These are phyloP conservation scores for Leptopterna dolabrata DNA, from an alignment of 2,888 invertebrate genomes.

Conservation along the genomic window DNA sequence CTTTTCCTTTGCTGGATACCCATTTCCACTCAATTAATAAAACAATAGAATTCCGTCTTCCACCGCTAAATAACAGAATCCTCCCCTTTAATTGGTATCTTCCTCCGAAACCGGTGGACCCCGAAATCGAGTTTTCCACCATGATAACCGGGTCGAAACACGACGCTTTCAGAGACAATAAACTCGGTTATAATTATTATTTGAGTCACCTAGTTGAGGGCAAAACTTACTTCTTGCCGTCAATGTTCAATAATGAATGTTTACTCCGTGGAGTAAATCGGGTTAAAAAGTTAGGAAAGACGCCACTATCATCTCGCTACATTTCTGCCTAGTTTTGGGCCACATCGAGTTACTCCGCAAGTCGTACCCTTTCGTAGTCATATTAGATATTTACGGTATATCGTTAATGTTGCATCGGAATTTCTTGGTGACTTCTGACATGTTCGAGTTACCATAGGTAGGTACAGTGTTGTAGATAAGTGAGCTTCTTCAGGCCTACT, in stretches of 20 bases:
- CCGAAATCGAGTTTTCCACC: background rate
- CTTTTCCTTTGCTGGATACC: background rate
- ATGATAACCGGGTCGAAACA: background rate
- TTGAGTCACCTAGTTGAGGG: background rate
- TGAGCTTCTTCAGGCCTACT: too few species aligned
- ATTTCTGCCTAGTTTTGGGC: background rate
- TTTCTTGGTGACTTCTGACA: background rate
- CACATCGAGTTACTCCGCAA: background rate
- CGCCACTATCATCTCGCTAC: background rate
- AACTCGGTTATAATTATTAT: constrained; percentile 17
- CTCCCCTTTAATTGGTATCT: background rate
- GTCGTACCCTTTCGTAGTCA: background rate
- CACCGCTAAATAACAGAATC: background rate
- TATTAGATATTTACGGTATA: background rate
- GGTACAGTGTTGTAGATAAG: too few species aligned
- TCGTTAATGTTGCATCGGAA: background rate
- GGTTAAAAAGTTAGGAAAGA: constrained; percentile 25
- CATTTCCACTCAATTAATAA: constrained; percentile 7
- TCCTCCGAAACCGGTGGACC: background rate
- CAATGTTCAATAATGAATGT: constrained; percentile 34
- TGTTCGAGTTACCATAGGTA: background rate
- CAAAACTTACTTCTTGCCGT: background rate
- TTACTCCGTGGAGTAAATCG: constrained; percentile 16
- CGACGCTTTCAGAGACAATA: background rate
- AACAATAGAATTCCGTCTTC: background rate